These are phyloP conservation scores for Myxocyprinus asiaticus DNA, from an alignment of 2,113 vertebrate genomes.

Conservation along the genomic window DNA sequence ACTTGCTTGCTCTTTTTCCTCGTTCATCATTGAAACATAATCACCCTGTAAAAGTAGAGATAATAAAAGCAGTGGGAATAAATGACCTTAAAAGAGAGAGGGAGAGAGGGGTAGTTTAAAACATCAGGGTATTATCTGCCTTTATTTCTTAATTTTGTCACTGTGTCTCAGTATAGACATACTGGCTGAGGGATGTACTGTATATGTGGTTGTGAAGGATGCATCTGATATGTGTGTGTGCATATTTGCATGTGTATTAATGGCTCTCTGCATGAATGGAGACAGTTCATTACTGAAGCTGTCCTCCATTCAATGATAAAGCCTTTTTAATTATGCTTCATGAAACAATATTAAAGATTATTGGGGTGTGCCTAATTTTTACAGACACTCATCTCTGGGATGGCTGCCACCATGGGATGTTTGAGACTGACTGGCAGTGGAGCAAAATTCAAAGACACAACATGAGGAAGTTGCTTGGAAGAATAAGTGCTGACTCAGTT, in stretches of 20 bases:
- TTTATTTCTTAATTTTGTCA: background rate
- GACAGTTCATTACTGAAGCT: constrained; percentile 58
- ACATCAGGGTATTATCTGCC: constrained; percentile 1
- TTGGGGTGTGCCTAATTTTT: constrained; percentile 58
- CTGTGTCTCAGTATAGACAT: background rate
- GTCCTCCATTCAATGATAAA: constrained; percentile 58
- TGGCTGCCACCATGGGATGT: background rate
- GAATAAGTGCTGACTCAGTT: constrained; percentile 16
- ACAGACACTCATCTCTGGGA: constrained; percentile 12
- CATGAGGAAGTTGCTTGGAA: background rate
- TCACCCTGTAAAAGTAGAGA: constrained; percentile 45
- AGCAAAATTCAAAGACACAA: background rate
- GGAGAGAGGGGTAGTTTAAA: constrained; percentile 18
- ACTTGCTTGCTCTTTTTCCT: constrained; percentile 17
- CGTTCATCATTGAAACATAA: constrained; percentile 38
- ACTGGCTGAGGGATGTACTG: background rate
- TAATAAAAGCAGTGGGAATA: constrained; percentile 40
- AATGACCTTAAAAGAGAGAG: constrained; percentile 38
- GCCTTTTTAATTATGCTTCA: constrained; percentile 60
- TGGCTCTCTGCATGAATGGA: constrained; percentile 57
- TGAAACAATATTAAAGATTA: constrained; percentile 63
- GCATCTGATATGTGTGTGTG: constrained; percentile 28
- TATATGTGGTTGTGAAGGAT: constrained; percentile 8
- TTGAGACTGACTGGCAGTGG: constrained; percentile 25
- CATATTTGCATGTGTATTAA: constrained; percentile 53